Base-by-base conservation (phyloP, 2,888 invertebrate species). In the Gasteruption jaculator region DNA sequence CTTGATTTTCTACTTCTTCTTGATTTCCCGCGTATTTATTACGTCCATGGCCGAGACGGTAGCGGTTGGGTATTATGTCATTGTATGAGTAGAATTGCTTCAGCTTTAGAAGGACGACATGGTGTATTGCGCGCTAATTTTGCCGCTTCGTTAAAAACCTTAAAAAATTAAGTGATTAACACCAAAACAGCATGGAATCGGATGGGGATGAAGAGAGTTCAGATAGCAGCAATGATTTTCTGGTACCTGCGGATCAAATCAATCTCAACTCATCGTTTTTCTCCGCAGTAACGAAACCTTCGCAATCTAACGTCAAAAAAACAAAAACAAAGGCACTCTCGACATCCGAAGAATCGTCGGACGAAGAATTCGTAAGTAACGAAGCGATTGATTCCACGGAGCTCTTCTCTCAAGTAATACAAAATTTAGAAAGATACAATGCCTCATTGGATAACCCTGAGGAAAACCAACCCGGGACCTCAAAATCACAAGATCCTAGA, bases 361-460 rank as follows among this genome's bases (percentile, higher is more conserved):
- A 86, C 5, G 86, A 87, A 35, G 78, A 81, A 74, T 38, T 52
- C 5, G 80, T 80, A 73, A 72, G 73, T 61, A 63, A 64, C 53
- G 64, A 60, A 19, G 45, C 52, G 24, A 53, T 16, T 47, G 45
- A 46, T 19, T 53, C 54, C 5, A 48, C 58, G 1, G 58, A 61
- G 15, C 38, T 66, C 3, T 50, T 71, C 18, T 52, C 63, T 15
- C 58, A 65, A 38, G 63, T 71, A 12, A 38, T 65, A 24, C 61
- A 59, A 40, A 68, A 70, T 45, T 52, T 70, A 5, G 61, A 68
- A 19, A 26, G 25, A 12, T 11, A 24, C 29, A 15, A 16, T 14
- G n/a, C n/a, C n/a, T n/a, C n/a, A n/a, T n/a, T n/a, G n/a, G n/a
- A n/a, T n/a, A n/a, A n/a, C 21, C 26, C 4, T 33, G 15, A 25